Conservation (phyloP, 2,113 vertebrate genomes). For the Archocentrus centrarchus region DNA sequence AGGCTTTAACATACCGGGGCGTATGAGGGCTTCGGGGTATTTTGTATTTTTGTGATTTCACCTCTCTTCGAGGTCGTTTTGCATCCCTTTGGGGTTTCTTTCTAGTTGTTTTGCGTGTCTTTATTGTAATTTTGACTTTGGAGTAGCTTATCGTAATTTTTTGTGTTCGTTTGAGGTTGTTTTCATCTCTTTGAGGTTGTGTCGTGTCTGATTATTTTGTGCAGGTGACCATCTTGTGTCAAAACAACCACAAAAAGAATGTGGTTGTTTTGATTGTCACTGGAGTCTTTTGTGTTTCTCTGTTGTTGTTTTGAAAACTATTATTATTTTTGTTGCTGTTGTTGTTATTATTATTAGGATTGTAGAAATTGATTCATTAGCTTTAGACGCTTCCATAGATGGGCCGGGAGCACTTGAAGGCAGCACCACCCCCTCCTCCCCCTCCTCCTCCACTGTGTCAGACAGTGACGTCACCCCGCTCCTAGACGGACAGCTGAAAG, state of each 20-base stretch:
- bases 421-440: not conserved
- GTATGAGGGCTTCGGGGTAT: not conserved
- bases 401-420: slow-evolving; percentile 13
- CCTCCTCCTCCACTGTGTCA: not conserved
- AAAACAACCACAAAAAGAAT: no score
- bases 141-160: not conserved
- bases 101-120: not conserved
- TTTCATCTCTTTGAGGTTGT: not conserved
- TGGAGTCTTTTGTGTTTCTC: not conserved
- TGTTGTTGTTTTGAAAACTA: not conserved
- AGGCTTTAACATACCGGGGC: no score
- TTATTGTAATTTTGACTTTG: not conserved
- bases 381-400: not conserved
- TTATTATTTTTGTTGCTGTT: no score
- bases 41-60: not conserved
- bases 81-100: no score
- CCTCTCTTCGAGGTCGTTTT: no score
- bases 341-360: no score
- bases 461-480: slow-evolving; percentile 70
- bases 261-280: no score
- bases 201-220: not conserved
- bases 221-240: no score
- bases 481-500: slow-evolving; percentile 44
- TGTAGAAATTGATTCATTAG: no score
- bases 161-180: not conserved